phyloP scores from a whole-genome alignment of 1,140 invertebrate species.

The Euura saliciscinereae region DNA sequence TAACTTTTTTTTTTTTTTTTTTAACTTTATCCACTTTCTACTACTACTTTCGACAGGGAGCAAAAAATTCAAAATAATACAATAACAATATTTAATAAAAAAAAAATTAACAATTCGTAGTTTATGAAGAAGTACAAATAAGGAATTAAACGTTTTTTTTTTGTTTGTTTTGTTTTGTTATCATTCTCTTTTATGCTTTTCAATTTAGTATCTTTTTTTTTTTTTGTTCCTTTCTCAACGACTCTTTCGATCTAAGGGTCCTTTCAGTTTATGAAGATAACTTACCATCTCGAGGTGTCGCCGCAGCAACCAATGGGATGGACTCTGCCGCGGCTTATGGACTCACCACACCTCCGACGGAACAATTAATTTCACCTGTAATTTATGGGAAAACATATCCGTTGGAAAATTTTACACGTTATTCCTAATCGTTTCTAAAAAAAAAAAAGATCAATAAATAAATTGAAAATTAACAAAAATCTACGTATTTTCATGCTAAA shows the following conservation, averaged over 20 bases:
- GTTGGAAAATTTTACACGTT: not conserved
- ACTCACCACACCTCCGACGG: conserved; percentile 22
- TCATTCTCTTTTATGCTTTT: not conserved
- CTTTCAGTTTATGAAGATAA: conserved; percentile 42
- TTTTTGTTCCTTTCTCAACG: not conserved
- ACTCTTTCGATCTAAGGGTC: not conserved
- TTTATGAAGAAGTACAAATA: not conserved
- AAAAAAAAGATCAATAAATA: too few relatives aligned
- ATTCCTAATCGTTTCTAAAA: too few relatives aligned
- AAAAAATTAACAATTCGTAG: not conserved
- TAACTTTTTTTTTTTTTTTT: not conserved
- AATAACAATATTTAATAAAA: not conserved
- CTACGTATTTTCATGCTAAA: too few relatives aligned
- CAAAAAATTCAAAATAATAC: not conserved
- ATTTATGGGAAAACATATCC: conserved; percentile 23
- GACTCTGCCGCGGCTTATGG: conserved; percentile 20
- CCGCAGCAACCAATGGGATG: conserved; percentile 12
- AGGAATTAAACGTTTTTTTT: not conserved
- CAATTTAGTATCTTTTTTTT: conserved; percentile 28
- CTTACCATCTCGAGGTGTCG: conserved; percentile 49
- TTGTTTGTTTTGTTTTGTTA: too few relatives aligned
- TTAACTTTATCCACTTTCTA: not conserved
- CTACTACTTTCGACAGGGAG: not conserved
- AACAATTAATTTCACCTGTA: conserved; percentile 30
- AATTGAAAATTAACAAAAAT: too few relatives aligned